Conservation (phyloP, 2,888 invertebrate genomes). For the Coelogynopora nodosa region DNA sequence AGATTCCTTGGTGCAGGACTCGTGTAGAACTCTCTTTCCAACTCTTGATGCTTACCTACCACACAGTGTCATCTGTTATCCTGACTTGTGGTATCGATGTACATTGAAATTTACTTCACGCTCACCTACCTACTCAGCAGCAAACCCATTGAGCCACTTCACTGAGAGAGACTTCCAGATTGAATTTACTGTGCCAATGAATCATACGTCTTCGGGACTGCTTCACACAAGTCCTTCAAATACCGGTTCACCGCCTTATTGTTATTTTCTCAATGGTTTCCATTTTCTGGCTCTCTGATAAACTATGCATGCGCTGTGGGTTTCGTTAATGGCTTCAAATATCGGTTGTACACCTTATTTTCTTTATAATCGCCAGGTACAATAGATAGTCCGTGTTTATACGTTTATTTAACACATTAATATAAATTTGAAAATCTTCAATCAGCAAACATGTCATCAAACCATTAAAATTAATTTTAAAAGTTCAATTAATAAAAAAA, state of each 20-base stretch:
- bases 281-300: not conserved
- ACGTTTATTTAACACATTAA: no score
- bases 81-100: not conserved
- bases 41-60: conserved; percentile 12
- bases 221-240: no score
- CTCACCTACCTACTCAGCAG: not conserved
- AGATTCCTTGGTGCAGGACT: not conserved
- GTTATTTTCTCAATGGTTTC: conserved; percentile 3
- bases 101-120: not conserved
- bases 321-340: no score
- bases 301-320: no score
- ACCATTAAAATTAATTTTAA: no score
- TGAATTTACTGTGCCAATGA: not conserved
- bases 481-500: no score
- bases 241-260: not conserved
- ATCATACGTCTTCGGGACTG: not conserved
- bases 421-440: no score
- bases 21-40: not conserved
- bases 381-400: no score
- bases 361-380: no score
- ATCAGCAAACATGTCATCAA: no score
- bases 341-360: no score
- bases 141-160: not conserved
- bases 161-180: not conserved
- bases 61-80: not conserved